Conservation (phyloP, 2,888 invertebrate species). For the Himalopsyche tibetana region DNA sequence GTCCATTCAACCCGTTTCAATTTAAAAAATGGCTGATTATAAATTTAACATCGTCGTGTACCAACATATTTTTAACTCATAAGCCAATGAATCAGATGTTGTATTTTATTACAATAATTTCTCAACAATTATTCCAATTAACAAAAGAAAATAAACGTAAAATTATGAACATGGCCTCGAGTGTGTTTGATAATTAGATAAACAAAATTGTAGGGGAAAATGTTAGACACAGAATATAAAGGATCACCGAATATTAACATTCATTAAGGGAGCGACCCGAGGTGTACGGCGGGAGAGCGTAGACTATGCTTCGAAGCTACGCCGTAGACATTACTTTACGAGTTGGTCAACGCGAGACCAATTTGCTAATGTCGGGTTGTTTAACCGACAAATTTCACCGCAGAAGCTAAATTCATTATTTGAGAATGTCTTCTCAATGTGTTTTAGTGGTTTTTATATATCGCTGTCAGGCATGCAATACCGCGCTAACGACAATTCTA, state of each 20-base stretch:
- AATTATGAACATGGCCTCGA: too few relatives aligned
- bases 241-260: background rate
- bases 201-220: background rate
- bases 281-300: background rate
- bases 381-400: constrained; percentile 7
- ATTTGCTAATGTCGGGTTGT: constrained; percentile 30
- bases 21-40: too few relatives aligned
- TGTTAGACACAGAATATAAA: background rate
- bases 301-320: background rate
- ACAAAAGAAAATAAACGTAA: too few relatives aligned
- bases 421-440: background rate
- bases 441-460: too few relatives aligned
- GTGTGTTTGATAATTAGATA: background rate
- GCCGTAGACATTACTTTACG: constrained; percentile 8
- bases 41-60: too few relatives aligned
- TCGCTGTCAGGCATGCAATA: too few relatives aligned
- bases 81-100: too few relatives aligned
- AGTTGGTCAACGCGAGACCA: constrained; percentile 3
- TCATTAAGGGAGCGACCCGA: constrained; percentile 13
- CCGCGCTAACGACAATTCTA: too few relatives aligned
- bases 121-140: too few relatives aligned
- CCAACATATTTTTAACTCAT: too few relatives aligned
- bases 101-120: too few relatives aligned
- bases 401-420: background rate
- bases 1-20: too few relatives aligned